Base-by-base conservation (phyloP, 1,140 invertebrate species). In the Leptopilina clavipes region DNA sequence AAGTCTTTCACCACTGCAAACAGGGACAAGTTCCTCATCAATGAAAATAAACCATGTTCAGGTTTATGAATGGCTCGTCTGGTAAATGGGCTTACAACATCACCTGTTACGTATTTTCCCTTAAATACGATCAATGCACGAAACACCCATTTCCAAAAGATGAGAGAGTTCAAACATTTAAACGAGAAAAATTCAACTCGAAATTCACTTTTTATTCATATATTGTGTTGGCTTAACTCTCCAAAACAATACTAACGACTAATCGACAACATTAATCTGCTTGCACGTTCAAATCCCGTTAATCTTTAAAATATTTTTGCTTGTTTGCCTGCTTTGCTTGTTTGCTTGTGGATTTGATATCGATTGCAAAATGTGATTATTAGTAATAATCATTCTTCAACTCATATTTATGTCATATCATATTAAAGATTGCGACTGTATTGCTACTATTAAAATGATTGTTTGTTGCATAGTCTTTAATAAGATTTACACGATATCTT, bases 331-430 rank as follows among this genome's bases (percentile, higher is more conserved):
- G 44, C 72, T 74, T 54, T 82, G 78, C 71, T 45, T 77, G 72
- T 74, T 71, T 79, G 82, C 78, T 79, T 81, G 79, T 77, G 81
- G 18, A 71, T 71, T 71, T 19, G 43, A 19, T 14, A 71, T 44
- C 17, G 17, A 11, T 45, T 45, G 18, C 25, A n/a, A 71, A 71
- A 40, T 12, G 70, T 8, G 10, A 18, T 18, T 18, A 12, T 43
- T 18, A 19, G 14, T 44, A 18, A 71, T 1, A 19, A 31, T 45
- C 65, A 56, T 74, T 17, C 48, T 73, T n/a, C 59, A 59, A 75
- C 44, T 76, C 72, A 65, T 40, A 40, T 74, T 71, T 72, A 43
- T 74, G 59, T 72, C 31, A 18, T 19, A 65, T 25, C 54, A n/a
- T 59, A 22, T 22, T 17, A 54, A 59, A 59, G 22, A 59, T 11